phyloP scores from a whole-genome alignment of 1,140 invertebrate species.

The Cotesia chilonis region DNA sequence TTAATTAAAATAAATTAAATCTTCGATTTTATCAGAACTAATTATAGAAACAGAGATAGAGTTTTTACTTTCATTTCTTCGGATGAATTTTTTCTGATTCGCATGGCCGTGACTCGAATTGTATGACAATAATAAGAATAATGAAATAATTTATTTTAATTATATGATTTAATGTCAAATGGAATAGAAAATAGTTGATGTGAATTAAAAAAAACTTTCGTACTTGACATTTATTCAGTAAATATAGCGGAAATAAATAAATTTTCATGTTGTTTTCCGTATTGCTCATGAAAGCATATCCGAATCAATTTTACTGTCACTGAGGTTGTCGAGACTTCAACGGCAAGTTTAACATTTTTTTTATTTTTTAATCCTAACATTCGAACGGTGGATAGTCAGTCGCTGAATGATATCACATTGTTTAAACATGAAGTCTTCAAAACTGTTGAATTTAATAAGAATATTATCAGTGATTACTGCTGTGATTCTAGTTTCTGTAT shows the following conservation, averaged over 20 bases:
- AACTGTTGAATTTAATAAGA: slow-evolving; percentile 11
- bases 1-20: too few species aligned
- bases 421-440: slow-evolving; percentile 19
- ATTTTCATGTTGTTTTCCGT: slow-evolving; percentile 8
- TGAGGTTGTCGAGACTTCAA: slow-evolving; percentile 15
- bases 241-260: slow-evolving; percentile 15
- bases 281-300: slow-evolving; percentile 31
- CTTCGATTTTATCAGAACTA: too few species aligned
- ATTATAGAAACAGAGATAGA: too few species aligned
- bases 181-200: too few species aligned
- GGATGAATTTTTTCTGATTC: too few species aligned
- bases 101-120: too few species aligned
- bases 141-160: too few species aligned
- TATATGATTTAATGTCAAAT: too few species aligned
- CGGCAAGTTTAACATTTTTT: not conserved
- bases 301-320: slow-evolving; percentile 21
- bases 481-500: slow-evolving; percentile 17
- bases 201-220: not conserved
- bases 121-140: too few species aligned
- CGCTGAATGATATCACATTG: not conserved
- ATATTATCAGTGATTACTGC: slow-evolving; percentile 18
- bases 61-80: too few species aligned
- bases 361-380: too few species aligned
- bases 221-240: not conserved
- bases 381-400: not conserved